Percentiles rank a stretch among this genome's conserved stretches.
These are phyloP conservation scores for Phyllopteryx taeniolatus DNA, from an alignment of 2,113 vertebrate genomes.

Conservation along the genomic window DNA sequence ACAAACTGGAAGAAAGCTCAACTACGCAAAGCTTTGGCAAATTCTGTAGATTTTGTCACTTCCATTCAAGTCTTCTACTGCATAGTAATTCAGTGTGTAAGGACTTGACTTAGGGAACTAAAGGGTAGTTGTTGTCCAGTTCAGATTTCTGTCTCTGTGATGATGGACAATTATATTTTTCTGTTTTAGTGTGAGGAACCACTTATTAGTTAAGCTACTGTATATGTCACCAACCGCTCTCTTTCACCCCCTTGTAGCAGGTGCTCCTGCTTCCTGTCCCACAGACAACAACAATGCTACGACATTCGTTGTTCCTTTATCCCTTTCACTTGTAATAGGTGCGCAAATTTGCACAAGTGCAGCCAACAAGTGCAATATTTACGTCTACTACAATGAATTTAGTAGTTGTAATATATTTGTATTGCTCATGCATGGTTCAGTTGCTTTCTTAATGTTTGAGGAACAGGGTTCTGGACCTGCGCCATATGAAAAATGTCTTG, in stretches of 20 bases:
- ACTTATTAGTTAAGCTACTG: not conserved
- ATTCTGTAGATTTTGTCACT: constrained; percentile 1
- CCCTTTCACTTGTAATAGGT: too few species aligned
- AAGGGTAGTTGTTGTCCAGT: not conserved
- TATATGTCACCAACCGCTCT: not conserved
- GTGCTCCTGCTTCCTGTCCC: too few species aligned
- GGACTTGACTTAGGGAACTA: not conserved
- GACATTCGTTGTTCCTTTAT: too few species aligned
- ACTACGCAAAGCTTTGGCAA: not conserved
- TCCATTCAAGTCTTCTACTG: not conserved
- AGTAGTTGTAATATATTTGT: too few species aligned
- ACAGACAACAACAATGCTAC: too few species aligned
- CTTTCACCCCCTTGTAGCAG: not conserved
- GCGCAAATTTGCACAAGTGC: too few species aligned
- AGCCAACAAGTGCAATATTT: too few species aligned
- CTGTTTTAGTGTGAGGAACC: not conserved
- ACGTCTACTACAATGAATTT: too few species aligned
- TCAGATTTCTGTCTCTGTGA: not conserved
- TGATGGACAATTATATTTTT: not conserved
- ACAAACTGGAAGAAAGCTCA: constrained; percentile 19
- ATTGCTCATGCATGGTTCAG: too few species aligned
- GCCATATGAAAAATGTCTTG: too few species aligned
- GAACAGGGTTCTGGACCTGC: too few species aligned
- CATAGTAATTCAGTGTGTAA: not conserved
- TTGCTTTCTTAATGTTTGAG: too few species aligned